phyloP scores from a whole-genome alignment of 2,797 vertebrate species.

The Gymnothorax reevesii region DNA sequence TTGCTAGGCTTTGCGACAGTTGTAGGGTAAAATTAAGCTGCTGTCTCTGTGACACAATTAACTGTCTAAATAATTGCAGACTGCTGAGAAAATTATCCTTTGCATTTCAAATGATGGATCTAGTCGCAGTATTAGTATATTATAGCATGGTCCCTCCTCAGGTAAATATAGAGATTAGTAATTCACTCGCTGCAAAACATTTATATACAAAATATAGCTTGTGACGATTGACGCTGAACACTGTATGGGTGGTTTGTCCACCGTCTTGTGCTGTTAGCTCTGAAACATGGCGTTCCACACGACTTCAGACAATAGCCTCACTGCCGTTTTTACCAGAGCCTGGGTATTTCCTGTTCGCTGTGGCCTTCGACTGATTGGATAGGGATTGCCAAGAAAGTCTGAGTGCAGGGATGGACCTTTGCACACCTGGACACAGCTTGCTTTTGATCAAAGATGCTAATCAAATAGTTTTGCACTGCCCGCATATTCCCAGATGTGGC shows the following conservation, averaged over 20 bases:
- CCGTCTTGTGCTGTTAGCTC: neutral
- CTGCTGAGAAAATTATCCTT: too few relatives aligned
- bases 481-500: neutral
- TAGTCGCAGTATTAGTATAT: neutral
- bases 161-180: neutral
- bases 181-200: neutral
- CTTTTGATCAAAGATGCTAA: neutral
- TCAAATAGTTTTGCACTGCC: neutral
- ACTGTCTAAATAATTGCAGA: too few relatives aligned
- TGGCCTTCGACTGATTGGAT: conserved; percentile 53
- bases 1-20: neutral
- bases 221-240: neutral
- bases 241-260: neutral
- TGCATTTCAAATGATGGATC: too few relatives aligned
- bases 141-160: neutral
- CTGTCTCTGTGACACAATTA: too few relatives aligned
- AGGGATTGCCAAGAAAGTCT: conserved; percentile 43
- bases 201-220: neutral
- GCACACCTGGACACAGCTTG: neutral
- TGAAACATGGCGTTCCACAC: neutral
- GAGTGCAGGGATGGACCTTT: neutral
- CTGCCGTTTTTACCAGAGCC: conserved; percentile 29
- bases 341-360: conserved; percentile 61
- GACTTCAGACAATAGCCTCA: neutral
- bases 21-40: neutral